Evolutionary conservation across 2,113 vertebrate species (phyloP).

Genomic region (Murina feae): DNA sequence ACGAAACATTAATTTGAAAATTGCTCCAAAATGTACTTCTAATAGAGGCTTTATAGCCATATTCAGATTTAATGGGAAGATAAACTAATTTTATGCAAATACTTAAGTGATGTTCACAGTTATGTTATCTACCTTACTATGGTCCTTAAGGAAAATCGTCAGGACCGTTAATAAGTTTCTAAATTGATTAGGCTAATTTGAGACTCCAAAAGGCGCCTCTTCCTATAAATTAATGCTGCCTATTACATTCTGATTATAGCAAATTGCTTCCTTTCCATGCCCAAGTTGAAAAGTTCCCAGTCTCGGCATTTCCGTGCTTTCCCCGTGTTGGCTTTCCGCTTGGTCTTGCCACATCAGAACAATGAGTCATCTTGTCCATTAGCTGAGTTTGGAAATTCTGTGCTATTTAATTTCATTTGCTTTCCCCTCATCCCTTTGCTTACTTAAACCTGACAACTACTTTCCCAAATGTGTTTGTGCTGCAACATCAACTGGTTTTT

Average conservation of each 20-base stretch:
- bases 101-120: slow-evolving; percentile 9
- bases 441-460: slow-evolving; percentile 63
- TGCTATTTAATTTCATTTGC: slow-evolving; percentile 68
- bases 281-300: slow-evolving; percentile 70
- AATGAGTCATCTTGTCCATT: slow-evolving; percentile 78
- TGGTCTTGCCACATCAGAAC: slow-evolving; percentile 64
- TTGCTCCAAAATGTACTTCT: not conserved
- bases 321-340: slow-evolving; percentile 67
- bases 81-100: slow-evolving; percentile 56
- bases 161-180: slow-evolving; percentile 56
- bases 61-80: not conserved
- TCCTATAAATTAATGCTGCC: slow-evolving; percentile 58
- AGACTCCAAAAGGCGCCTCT: slow-evolving; percentile 66
- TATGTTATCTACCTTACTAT: slow-evolving; percentile 41
- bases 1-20: slow-evolving; percentile 54
- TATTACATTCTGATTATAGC: slow-evolving; percentile 55
- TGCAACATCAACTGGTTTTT: slow-evolving; percentile 51
- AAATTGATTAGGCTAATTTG: slow-evolving; percentile 62
- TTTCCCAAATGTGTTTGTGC: slow-evolving; percentile 69
- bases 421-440: slow-evolving; percentile 70
- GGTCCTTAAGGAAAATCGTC: slow-evolving; percentile 39
- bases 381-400: slow-evolving; percentile 73
- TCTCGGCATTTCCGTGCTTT: slow-evolving; percentile 34
- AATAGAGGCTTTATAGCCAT: not conserved
- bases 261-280: slow-evolving; percentile 29